Evolutionary conservation across 1,140 invertebrate species (phyloP).

Genomic region (Lysiphlebus fabarum): DNA sequence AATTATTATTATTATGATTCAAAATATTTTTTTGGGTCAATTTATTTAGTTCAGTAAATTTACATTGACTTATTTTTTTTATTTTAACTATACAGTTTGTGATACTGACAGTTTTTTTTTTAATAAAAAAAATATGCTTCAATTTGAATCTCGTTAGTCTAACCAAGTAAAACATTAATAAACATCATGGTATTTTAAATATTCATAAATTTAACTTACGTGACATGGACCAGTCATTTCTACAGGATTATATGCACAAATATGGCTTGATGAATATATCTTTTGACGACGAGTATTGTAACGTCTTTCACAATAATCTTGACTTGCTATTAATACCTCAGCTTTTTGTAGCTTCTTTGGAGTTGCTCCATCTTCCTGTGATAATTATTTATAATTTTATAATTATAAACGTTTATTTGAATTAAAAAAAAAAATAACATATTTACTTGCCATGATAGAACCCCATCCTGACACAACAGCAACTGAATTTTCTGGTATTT

Average conservation of each 20-base stretch:
- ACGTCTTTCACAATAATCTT: conserved; percentile 18
- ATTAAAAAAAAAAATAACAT: too few relatives aligned
- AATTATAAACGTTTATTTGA: too few relatives aligned
- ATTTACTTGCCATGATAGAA: conserved; percentile 22
- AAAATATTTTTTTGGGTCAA: too few relatives aligned
- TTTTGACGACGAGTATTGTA: background rate
- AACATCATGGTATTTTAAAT: background rate
- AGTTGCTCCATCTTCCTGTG: conserved; percentile 18
- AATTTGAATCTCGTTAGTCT: too few relatives aligned
- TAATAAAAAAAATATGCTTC: too few relatives aligned
- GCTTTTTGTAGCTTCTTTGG: conserved; percentile 21
- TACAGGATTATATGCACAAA: conserved; percentile 30
- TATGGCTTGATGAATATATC: conserved; percentile 23
- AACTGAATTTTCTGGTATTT: background rate
- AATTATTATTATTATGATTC: too few relatives aligned
- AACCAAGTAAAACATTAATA: too few relatives aligned
- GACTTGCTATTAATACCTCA: conserved; percentile 22
- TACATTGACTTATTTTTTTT: background rate
- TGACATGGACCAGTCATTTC: conserved; percentile 27
- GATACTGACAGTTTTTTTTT: too few relatives aligned
- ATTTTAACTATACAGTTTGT: too few relatives aligned
- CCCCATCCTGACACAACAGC: conserved; percentile 35
- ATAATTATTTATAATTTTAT: too few relatives aligned
- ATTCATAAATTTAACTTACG: conserved; percentile 23
- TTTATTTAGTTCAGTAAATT: too few relatives aligned